Conservation (phyloP, 2,888 invertebrate species). For the Drosophila robusta region DNA sequence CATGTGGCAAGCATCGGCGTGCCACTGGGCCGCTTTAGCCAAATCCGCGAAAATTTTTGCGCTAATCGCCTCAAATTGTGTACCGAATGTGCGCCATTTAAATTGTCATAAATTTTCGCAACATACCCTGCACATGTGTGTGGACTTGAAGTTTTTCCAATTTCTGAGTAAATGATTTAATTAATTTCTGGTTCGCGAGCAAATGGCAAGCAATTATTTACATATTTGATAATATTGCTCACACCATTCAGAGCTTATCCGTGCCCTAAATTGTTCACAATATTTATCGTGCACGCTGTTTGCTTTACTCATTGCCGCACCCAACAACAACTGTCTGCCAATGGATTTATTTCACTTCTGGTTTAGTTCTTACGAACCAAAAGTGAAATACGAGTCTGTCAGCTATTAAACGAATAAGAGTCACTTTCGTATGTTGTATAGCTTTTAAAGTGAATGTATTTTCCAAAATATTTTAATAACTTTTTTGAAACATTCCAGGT, state of each 20-base stretch:
- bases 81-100: conserved; percentile 77
- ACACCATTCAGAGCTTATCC: conserved; percentile 43
- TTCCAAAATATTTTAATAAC: neutral
- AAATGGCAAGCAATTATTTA: conserved; percentile 71
- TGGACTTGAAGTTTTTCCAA: conserved; percentile 39
- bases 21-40: conserved; percentile 55
- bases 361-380: conserved; percentile 26
- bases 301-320: conserved; percentile 37
- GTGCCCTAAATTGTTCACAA: conserved; percentile 53
- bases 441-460: neutral
- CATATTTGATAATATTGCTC: conserved; percentile 63
- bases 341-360: conserved; percentile 29
- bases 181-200: conserved; percentile 56
- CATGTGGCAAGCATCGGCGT: conserved; percentile 57
- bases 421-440: neutral
- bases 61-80: conserved; percentile 77
- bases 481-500: neutral
- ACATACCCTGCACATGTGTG: conserved; percentile 26
- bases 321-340: conserved; percentile 28
- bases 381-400: conserved; percentile 18
- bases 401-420: neutral
- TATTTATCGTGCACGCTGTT: conserved; percentile 39
- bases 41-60: conserved; percentile 73
- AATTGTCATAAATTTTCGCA: conserved; percentile 76
- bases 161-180: conserved; percentile 61